These are phyloP conservation scores for Eurytoma adleriae DNA, from an alignment of 2,888 invertebrate species.

Conservation along the genomic window DNA sequence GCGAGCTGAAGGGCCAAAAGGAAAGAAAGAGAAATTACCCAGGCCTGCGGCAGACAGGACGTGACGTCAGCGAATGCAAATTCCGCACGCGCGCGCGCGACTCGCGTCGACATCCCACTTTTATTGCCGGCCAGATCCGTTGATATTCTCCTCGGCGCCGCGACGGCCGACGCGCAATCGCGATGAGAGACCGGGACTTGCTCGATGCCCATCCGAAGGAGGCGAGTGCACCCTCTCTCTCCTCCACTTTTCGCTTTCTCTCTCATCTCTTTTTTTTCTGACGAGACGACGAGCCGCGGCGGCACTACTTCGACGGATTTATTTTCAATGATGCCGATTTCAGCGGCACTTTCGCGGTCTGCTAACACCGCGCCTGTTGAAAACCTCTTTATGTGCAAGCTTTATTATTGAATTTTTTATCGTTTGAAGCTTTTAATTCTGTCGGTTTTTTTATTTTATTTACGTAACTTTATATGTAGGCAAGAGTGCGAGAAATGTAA, in stretches of 20 bases:
- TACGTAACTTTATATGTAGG: too few species aligned
- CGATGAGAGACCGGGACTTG: constrained; percentile 26
- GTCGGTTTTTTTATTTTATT: too few species aligned
- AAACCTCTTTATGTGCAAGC: too few species aligned
- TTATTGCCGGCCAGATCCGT: constrained; percentile 64
- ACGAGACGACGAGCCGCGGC: neutral
- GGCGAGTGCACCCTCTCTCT: neutral
- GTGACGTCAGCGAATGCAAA: constrained; percentile 70
- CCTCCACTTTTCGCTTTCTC: neutral
- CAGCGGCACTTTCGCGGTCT: too few species aligned
- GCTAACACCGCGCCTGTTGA: too few species aligned
- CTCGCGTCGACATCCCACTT: constrained; percentile 61
- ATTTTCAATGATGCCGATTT: constrained; percentile 14
- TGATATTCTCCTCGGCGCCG: constrained; percentile 64
- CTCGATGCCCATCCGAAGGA: neutral
- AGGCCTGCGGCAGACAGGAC: constrained; percentile 60
- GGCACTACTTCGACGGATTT: constrained; percentile 1
- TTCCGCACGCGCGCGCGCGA: constrained; percentile 57
- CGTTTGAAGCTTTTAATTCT: too few species aligned
- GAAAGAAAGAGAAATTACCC: constrained; percentile 42
- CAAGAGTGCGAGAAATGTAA: too few species aligned
- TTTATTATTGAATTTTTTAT: too few species aligned
- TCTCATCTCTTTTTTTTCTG: neutral
- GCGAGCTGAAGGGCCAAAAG: neutral
- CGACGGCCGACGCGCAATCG: constrained; percentile 47